These are phyloP conservation scores for Caenorhabditis doughertyi DNA, from an alignment of 2,888 invertebrate species.

Conservation along the genomic window DNA sequence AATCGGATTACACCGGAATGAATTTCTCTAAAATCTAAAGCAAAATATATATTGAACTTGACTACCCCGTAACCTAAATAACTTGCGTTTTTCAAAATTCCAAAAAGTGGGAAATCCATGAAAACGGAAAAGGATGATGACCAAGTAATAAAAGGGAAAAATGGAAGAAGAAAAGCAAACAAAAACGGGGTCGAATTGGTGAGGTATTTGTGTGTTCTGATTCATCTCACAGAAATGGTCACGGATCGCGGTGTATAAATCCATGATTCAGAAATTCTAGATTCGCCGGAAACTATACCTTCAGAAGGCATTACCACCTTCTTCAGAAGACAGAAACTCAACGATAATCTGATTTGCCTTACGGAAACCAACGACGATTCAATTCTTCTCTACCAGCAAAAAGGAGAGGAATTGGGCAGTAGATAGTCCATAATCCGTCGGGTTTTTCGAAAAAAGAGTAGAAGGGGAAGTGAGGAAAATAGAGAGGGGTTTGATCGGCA, in stretches of 20 bases:
- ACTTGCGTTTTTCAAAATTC: too few species aligned
- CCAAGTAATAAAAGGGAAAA: slow-evolving; percentile 33
- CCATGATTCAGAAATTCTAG: too few species aligned
- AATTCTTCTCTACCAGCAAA: not conserved
- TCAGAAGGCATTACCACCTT: not conserved
- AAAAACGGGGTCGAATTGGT: slow-evolving; percentile 1
- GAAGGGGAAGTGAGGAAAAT: not conserved
- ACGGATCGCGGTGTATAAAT: too few species aligned
- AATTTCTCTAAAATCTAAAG: too few species aligned
- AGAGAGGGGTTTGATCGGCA: slow-evolving; percentile 1
- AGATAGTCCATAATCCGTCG: slow-evolving; percentile 46
- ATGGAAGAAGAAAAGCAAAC: slow-evolving; percentile 26
- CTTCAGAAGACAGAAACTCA: slow-evolving; percentile 5
- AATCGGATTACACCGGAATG: too few species aligned
- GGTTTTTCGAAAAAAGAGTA: slow-evolving; percentile 30
- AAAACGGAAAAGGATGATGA: not conserved
- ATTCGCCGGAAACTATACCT: not conserved
- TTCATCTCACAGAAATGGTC: slow-evolving; percentile 25
- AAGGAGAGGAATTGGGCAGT: not conserved
- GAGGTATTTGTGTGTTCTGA: slow-evolving; percentile 22
- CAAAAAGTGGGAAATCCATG: too few species aligned
- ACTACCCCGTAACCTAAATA: too few species aligned
- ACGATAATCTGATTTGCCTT: slow-evolving; percentile 36
- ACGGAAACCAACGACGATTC: too few species aligned
- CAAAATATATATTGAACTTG: too few species aligned